Conservation (phyloP, 2,888 invertebrate genomes). For the Mechanitis messenoides region DNA sequence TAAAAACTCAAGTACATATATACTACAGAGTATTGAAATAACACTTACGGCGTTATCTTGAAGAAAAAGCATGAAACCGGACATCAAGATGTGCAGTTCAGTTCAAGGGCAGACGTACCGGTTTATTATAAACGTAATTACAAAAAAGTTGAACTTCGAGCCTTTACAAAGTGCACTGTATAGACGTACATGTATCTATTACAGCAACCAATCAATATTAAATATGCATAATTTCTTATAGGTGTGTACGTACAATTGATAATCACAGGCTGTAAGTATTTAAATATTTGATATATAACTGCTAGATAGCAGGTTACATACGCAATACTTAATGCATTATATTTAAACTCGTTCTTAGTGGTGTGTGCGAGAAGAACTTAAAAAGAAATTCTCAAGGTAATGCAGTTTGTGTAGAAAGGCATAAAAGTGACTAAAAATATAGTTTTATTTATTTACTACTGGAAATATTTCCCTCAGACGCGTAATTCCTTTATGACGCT, state of each 20-base stretch:
- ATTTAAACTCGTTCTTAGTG: too few relatives aligned
- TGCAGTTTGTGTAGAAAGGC: too few relatives aligned
- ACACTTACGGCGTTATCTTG: slow-evolving; percentile 1
- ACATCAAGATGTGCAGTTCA: slow-evolving; percentile 32
- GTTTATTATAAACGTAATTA: slow-evolving; percentile 29
- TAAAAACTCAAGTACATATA: not conserved
- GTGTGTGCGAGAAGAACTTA: too few relatives aligned
- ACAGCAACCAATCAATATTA: not conserved
- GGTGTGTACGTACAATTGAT: too few relatives aligned
- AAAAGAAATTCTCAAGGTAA: too few relatives aligned
- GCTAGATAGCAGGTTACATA: slow-evolving; percentile 19
- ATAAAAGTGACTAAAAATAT: too few relatives aligned
- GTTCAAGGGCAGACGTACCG: slow-evolving; percentile 37
- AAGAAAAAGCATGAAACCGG: slow-evolving; percentile 28
- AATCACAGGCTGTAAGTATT: slow-evolving; percentile 4
- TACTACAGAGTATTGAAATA: slow-evolving; percentile 6
- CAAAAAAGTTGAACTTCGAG: not conserved
- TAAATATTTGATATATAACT: slow-evolving; percentile 11
- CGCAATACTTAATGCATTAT: slow-evolving; percentile 19
- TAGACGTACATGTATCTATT: not conserved
- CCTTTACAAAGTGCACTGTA: not conserved
- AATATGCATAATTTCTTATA: too few relatives aligned
- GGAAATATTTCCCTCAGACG: too few relatives aligned
- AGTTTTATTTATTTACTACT: too few relatives aligned
- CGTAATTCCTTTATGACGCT: too few relatives aligned